phyloP scores from a whole-genome alignment of 2,888 invertebrate species.

The Himalopsyche japonica region DNA sequence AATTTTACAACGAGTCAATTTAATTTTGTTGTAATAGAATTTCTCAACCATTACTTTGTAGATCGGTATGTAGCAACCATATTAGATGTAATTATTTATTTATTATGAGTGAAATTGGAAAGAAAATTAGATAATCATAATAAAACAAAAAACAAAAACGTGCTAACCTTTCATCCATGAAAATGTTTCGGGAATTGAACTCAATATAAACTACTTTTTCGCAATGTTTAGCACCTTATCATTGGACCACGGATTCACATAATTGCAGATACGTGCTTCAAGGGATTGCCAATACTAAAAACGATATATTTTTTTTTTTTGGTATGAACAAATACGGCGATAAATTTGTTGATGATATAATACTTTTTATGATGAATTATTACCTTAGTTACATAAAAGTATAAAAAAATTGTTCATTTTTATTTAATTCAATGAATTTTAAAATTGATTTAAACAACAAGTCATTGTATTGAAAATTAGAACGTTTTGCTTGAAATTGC shows the following conservation, averaged over 20 bases:
- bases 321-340: background rate
- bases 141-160: background rate
- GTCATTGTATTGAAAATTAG: no score
- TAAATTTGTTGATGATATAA: background rate
- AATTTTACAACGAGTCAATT: no score
- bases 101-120: no score
- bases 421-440: no score
- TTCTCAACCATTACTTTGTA: no score
- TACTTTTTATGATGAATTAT: background rate
- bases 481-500: no score
- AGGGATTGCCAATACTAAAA: background rate
- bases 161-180: background rate
- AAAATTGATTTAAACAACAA: no score
- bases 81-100: no score
- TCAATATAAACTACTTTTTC: background rate
- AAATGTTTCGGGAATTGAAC: background rate
- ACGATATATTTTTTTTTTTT: background rate
- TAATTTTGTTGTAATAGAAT: no score
- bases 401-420: no score
- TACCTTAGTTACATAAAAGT: background rate
- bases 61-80: no score
- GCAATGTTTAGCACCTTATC: background rate
- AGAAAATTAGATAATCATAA: no score
- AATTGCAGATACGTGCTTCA: background rate
- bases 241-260: background rate